Evolutionary conservation across 2,797 vertebrate genomes (phyloP).

Genomic region (Liasis olivaceus): DNA sequence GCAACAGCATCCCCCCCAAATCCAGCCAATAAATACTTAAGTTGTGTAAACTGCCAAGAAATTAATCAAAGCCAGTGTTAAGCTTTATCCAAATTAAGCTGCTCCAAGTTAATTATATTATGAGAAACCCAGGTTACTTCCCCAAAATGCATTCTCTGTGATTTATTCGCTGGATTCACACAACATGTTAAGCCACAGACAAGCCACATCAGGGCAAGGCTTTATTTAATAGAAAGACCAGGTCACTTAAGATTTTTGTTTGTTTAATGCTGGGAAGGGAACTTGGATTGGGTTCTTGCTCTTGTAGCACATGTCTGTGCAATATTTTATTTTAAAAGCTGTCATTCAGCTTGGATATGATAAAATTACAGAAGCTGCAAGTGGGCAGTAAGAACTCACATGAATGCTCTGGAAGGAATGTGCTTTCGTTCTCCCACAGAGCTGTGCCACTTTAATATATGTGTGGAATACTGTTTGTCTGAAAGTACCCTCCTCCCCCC

Average conservation of each 20-base stretch:
- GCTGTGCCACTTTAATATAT: neutral
- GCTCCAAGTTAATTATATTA: neutral
- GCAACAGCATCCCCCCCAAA: neutral
- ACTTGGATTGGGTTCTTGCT: neutral
- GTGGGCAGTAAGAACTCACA: neutral
- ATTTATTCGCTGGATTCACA: neutral
- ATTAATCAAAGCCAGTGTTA: neutral
- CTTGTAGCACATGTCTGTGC: neutral
- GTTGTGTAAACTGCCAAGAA: neutral
- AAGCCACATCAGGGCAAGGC: neutral
- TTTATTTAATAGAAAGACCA: neutral
- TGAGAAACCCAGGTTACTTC: neutral
- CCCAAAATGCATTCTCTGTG: neutral
- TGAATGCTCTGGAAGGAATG: neutral
- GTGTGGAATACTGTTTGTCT: neutral
- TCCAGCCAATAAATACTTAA: neutral
- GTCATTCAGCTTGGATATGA: neutral
- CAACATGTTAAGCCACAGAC: neutral
- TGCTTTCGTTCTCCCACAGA: too few relatives aligned
- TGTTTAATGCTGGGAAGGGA: neutral
- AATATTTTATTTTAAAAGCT: neutral
- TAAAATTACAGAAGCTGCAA: neutral
- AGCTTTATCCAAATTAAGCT: neutral
- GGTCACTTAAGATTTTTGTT: neutral
- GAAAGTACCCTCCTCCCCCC: neutral